Base-by-base conservation (phyloP, 2,888 invertebrate genomes). In the Polydrusus cervinus region DNA sequence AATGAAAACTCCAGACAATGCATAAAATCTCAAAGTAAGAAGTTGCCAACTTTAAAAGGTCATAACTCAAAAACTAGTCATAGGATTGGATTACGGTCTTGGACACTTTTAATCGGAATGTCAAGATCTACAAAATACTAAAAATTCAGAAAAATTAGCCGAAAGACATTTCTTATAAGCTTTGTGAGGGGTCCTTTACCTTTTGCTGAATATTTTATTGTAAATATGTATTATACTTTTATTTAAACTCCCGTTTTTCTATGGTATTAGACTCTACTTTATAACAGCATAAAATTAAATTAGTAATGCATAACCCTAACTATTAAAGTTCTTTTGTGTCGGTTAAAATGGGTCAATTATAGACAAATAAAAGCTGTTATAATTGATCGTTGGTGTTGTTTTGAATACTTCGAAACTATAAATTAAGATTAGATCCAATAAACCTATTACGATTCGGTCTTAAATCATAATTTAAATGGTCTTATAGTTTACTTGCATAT, bases 321-420 rank as follows among this genome's bases (percentile, higher is more conserved):
- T 11, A 49, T 51, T 51, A 51, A 51, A 51, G 8, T 10, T 51
- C 20, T 57, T 57, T 57, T 38, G 16, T 14, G 14, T 38, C n/a
- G 3, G 30, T 57, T 57, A 10, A 30, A 57, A 55, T 25, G 9
- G 38, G 30, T 18, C 57, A 60, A 60, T 38, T 60, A 38, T 38
- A 38, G n/a, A 60, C 38, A 60, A 60, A 38, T 10, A 60, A 60
- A 38, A 38, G 30, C 11, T 11, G 18, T 18, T 38, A 16, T 16
- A 60, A 38, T 60, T 8, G 16, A 60, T 60, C 14, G n/a, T 25
- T 38, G 34, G 57, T 60, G 18, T 60, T 60, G 57, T 60, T 60
- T 60, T 38, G 38, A 38, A 38, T 34, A 38, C 55, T 18, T 8
- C 18, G 18, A 38, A 38, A 14, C 57, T 18, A 60, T 60, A 60